Evolutionary conservation across 2,888 invertebrate species (phyloP).

Genomic region (Cybosia mesomella): DNA sequence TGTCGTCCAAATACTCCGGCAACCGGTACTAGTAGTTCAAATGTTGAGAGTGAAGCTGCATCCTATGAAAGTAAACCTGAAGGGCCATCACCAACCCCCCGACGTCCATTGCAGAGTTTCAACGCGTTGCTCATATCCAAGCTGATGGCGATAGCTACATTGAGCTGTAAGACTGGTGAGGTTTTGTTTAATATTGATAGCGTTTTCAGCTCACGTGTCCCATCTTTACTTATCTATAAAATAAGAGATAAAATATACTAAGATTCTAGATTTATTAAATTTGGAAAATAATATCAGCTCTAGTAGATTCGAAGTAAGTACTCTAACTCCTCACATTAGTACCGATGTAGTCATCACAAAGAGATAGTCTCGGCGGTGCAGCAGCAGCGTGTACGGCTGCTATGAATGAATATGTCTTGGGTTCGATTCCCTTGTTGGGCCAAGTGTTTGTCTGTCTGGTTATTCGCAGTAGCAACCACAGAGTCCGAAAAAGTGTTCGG

Average conservation of each 20-base stretch:
- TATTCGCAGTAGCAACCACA: neutral
- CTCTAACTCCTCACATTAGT: no score
- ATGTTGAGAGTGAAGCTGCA: constrained; percentile 42
- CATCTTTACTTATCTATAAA: neutral
- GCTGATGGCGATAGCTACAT: constrained; percentile 93
- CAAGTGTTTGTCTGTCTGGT: neutral
- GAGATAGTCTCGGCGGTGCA: no score
- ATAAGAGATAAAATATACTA: no score
- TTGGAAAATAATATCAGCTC: no score
- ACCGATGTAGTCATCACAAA: no score
- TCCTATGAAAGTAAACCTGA: constrained; percentile 56
- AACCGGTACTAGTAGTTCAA: constrained; percentile 8
- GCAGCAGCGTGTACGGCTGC: no score
- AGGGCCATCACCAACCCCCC: constrained; percentile 58
- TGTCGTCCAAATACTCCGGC: constrained; percentile 30
- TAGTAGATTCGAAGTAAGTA: no score
- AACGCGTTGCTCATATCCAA: constrained; percentile 94
- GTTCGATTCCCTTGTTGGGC: neutral
- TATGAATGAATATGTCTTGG: no score
- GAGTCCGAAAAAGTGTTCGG: no score
- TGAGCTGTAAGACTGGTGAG: constrained; percentile 95
- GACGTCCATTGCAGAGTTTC: constrained; percentile 88
- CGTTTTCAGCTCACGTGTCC: neutral
- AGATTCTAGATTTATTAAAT: no score
- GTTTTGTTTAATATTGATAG: neutral